phyloP scores from a whole-genome alignment of 2,113 vertebrate genomes.

The Aspiorhynchus laticeps region DNA sequence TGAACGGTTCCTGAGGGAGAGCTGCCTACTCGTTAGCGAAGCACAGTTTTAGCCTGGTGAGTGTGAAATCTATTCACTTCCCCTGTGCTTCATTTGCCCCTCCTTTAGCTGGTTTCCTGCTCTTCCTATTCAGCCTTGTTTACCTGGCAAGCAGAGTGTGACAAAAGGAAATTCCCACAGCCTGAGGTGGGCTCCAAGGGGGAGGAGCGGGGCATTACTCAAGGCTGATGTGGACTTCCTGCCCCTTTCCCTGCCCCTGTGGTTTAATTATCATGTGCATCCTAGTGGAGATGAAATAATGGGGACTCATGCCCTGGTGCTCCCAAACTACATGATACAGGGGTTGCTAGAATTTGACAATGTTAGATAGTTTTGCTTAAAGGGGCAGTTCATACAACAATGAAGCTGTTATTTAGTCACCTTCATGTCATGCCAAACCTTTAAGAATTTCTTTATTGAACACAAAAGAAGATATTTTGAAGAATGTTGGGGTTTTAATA shows the following conservation, averaged over 20 bases:
- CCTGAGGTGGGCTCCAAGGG: conserved; percentile 72
- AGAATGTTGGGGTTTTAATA: no score
- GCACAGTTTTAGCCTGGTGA: conserved; percentile 66
- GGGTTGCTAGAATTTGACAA: background rate
- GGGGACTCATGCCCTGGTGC: conserved; percentile 78
- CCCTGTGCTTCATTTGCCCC: conserved; percentile 77
- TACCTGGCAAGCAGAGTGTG: conserved; percentile 92
- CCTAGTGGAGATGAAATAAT: conserved; percentile 83
- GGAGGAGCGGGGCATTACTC: conserved; percentile 75
- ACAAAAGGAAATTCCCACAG: conserved; percentile 90
- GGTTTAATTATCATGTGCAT: conserved; percentile 90
- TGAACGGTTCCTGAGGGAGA: conserved; percentile 57
- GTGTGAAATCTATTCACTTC: conserved; percentile 83
- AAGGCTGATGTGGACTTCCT: conserved; percentile 82
- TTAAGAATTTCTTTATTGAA: background rate
- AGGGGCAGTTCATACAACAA: background rate
- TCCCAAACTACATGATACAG: conserved; percentile 60
- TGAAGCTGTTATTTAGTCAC: background rate
- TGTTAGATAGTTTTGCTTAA: background rate
- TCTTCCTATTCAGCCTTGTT: conserved; percentile 83
- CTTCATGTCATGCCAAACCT: no score
- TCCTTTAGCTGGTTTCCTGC: conserved; percentile 61
- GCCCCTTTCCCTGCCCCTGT: conserved; percentile 79
- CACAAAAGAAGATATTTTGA: no score
- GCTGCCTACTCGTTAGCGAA: conserved; percentile 72